Percentiles rank a stretch among this genome's conserved stretches.
phyloP scores from a whole-genome alignment of 2,797 vertebrate species.

The Glossophaga mutica region DNA sequence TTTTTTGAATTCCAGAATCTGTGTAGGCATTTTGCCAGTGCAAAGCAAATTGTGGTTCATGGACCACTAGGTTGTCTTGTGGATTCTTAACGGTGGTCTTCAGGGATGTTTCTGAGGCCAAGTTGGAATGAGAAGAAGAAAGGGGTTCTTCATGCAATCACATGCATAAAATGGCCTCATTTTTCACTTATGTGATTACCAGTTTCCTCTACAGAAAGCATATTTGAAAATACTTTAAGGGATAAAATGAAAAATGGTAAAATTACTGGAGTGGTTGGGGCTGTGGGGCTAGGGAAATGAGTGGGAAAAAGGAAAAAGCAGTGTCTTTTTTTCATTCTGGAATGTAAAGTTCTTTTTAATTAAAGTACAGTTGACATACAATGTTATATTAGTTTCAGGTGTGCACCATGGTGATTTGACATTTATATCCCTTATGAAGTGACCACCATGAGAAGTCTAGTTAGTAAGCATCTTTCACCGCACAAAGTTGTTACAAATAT shows the following conservation, averaged over 20 bases:
- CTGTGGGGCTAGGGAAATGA: not conserved
- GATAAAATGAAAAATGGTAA: conserved; percentile 7
- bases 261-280: not conserved
- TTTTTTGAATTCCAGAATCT: conserved; percentile 63
- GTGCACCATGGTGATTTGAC: not conserved
- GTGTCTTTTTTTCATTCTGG: not conserved
- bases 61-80: conserved; percentile 38
- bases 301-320: not conserved
- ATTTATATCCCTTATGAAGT: not conserved
- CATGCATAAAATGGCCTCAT: not conserved
- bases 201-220: conserved; percentile 17
- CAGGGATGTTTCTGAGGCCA: conserved; percentile 17
- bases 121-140: not conserved
- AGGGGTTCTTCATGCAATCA: not conserved
- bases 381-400: not conserved
- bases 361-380: not conserved
- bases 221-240: conserved; percentile 41
- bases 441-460: not conserved
- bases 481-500: not conserved
- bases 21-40: conserved; percentile 44
- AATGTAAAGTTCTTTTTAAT: not conserved
- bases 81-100: conserved; percentile 51
- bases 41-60: conserved; percentile 44
- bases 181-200: conserved; percentile 3
- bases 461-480: not conserved